Conservation (phyloP, 2,888 invertebrate species). For the Loripinus fragilis region DNA sequence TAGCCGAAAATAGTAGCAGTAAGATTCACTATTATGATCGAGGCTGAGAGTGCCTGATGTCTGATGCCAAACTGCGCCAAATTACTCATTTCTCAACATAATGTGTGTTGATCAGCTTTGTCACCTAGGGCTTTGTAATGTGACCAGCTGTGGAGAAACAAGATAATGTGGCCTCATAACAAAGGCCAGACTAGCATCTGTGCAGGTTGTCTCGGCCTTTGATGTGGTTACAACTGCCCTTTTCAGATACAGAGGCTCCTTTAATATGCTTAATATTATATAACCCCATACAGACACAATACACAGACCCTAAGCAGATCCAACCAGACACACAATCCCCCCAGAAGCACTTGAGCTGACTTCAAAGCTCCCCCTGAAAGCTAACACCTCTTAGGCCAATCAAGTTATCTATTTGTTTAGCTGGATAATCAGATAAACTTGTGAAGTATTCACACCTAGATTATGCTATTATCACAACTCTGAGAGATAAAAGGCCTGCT, state of each 20-base stretch:
- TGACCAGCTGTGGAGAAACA: too few relatives aligned
- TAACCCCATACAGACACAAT: constrained; percentile 19
- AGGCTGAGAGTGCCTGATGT: too few relatives aligned
- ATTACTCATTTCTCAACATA: too few relatives aligned
- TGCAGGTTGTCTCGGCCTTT: not conserved
- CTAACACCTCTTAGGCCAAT: constrained; percentile 20
- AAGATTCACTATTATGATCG: too few relatives aligned
- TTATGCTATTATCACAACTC: constrained; percentile 13
- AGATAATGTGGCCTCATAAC: too few relatives aligned
- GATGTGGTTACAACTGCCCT: too few relatives aligned
- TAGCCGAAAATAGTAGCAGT: too few relatives aligned
- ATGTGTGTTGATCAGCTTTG: too few relatives aligned
- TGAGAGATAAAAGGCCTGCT: constrained; percentile 13
- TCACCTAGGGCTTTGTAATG: too few relatives aligned
- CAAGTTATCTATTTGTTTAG: constrained; percentile 17
- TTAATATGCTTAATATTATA: constrained; percentile 3
- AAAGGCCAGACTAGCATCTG: too few relatives aligned
- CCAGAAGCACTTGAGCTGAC: constrained; percentile 16
- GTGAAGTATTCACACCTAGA: constrained; percentile 20
- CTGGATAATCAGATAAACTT: constrained; percentile 16
- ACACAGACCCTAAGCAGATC: constrained; percentile 10
- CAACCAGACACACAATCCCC: constrained; percentile 11
- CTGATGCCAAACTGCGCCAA: too few relatives aligned
- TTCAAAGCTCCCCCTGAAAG: constrained; percentile 14
- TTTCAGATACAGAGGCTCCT: not conserved